A percentile compares a stretch with the other conserved stretches of the same genome.
These are phyloP conservation scores for Hemicrepidius hirtus DNA, from an alignment of 2,888 invertebrate genomes.

Conservation along the genomic window DNA sequence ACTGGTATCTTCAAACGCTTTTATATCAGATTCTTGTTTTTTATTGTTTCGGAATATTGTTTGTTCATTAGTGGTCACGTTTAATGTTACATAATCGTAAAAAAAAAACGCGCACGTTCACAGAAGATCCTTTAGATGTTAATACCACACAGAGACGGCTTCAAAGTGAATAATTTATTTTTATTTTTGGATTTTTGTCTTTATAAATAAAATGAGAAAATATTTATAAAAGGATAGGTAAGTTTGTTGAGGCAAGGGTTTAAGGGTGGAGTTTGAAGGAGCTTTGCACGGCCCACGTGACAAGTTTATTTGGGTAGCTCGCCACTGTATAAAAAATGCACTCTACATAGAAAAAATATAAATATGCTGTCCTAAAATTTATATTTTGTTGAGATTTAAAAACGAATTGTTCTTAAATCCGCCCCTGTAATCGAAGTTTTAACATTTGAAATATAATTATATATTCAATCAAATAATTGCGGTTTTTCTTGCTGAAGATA, in stretches of 20 bases:
- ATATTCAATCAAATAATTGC: constrained; percentile 6
- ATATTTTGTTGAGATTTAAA: too few species aligned
- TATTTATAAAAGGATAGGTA: too few species aligned
- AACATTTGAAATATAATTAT: not conserved
- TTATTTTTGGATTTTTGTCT: too few species aligned
- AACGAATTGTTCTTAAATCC: not conserved
- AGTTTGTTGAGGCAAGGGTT: too few species aligned
- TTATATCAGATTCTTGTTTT: constrained; percentile 26
- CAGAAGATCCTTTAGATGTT: constrained; percentile 6
- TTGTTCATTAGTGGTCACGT: constrained; percentile 40
- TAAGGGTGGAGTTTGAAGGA: too few species aligned
- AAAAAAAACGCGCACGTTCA: constrained; percentile 18
- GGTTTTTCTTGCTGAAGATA: not conserved
- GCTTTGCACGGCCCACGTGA: too few species aligned
- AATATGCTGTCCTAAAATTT: too few species aligned
- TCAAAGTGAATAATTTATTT: not conserved
- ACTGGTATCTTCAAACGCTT: constrained; percentile 6
- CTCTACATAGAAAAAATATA: too few species aligned
- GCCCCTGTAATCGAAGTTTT: not conserved
- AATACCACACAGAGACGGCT: constrained; percentile 3
- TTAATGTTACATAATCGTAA: constrained; percentile 19
- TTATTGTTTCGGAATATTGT: not conserved
- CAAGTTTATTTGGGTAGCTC: too few species aligned
- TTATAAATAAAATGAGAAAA: too few species aligned
- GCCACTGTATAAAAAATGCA: too few species aligned